Conservation (phyloP, 1,140 invertebrate genomes). For the Ceratina australensis region DNA sequence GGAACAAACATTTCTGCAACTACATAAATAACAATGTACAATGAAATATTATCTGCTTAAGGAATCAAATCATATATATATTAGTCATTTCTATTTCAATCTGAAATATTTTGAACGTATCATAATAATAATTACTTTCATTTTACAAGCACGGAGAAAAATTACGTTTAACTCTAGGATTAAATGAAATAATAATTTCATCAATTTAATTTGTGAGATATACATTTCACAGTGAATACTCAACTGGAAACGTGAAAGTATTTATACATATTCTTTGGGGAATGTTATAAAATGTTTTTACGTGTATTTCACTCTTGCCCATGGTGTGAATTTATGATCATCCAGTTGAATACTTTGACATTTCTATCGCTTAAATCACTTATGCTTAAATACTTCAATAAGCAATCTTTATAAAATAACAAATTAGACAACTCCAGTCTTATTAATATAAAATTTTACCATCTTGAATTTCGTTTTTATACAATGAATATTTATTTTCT, state of each 20-base stretch:
- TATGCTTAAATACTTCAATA: conserved; percentile 11
- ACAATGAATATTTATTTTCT: conserved; percentile 10
- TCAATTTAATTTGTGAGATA: not conserved
- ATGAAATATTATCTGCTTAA: not conserved
- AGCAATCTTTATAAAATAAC: conserved; percentile 5
- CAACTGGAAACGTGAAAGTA: not conserved
- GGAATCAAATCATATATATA: not conserved
- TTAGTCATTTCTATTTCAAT: not conserved
- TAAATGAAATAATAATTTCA: not conserved
- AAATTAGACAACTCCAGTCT: conserved; percentile 21
- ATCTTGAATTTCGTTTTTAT: conserved; percentile 5
- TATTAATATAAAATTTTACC: conserved; percentile 1
- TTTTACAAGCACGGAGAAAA: not conserved
- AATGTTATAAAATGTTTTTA: not conserved
- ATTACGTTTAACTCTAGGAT: not conserved
- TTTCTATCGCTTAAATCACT: conserved; percentile 6
- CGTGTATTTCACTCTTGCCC: conserved; percentile 1
- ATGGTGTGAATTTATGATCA: conserved; percentile 4
- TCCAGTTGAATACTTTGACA: conserved; percentile 14
- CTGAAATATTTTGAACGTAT: not conserved
- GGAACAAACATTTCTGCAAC: not conserved
- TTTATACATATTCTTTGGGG: conserved; percentile 15
- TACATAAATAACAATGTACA: conserved; percentile 24
- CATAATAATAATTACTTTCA: not conserved
- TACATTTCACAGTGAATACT: not conserved